Base-by-base conservation (phyloP, 1,140 invertebrate species). In the Conus betulinus region DNA sequence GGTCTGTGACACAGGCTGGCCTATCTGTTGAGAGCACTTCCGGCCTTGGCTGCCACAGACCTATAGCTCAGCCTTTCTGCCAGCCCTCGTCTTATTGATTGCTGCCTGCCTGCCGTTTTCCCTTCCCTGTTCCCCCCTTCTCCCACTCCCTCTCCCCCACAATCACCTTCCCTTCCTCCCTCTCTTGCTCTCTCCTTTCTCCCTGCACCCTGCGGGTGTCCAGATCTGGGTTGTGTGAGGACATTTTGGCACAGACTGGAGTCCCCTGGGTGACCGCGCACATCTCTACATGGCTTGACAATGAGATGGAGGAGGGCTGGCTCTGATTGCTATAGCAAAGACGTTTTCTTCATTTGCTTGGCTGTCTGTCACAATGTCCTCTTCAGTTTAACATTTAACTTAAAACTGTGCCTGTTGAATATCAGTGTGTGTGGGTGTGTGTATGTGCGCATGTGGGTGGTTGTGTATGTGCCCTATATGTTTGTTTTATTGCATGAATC, bases 11-110 rank as follows among this genome's bases (percentile, higher is more conserved):
- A 71, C 67, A 20, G 67, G 67, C 67, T 71, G 67, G 67, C 67
- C 67, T 71, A 71, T 71, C 67, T 71, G 67, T 71, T 71, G 67
- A 71, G 67, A 71, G 67, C 67, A 71, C 67, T 71, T 71, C 67
- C 67, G 67, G 67, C 67, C 67, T 23, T 23, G 67, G 67, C 67
- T 71, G 67, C 13, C 67, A 71, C 67, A 71, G 67, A 71, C 67
- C 67, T 71, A 71, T 71, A 71, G 67, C 67, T 71, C 67, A 71
- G 67, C 67, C 67, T 20, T 71, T 71, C 67, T 71, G 67, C 67
- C 67, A 71, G 23, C 67, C 67, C 67, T 71, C 67, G 11, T 6
- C 67, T 71, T 71, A 71, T 71, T 71, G 67, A 71, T 71, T 71
- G 67, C 67, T 71, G 67, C 67, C 67, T 71, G 67, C 17, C 15